Base-by-base conservation (phyloP, 2,797 vertebrate genomes). In the Macropus fuliginosus region DNA sequence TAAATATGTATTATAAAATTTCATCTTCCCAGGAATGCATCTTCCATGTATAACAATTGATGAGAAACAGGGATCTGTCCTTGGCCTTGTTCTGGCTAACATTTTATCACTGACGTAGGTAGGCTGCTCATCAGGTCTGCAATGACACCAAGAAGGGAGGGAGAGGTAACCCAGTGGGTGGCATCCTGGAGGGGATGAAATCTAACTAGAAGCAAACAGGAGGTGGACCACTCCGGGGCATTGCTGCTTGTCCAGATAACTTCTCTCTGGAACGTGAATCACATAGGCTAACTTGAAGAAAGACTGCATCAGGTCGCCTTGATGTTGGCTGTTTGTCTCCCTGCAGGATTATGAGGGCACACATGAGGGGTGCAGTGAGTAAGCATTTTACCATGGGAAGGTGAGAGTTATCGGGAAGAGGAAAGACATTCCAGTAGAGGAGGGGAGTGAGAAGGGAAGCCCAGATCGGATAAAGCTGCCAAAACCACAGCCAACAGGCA, bases 261-360 rank as follows among this genome's bases (percentile, higher is more conserved):
- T 29, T 6, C 54, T 31, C 95, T 62, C 4, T 6, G 92, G 92
- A 55, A 10, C 28, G 8, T 21, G 13, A 12, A 34, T 89, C 31
- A 34, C 62, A 31, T 0, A 12, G 28, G 0, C 14, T 0, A 56
- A 56, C 28, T 29, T 66, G 31, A n/a, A 9, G 34, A 66, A n/a
- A 74, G 66, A 40, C 59, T 62, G 12, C 59, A 66, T 34, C 34
- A 0, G 21, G 21, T 27, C 1, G 40, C 74, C n/a, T 8, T 46
- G 24, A 40, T 11, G 6, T 9, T 24, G 21, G 74, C 16, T 34
- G 8, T 66, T 66, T 18, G 34, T 81, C 21, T 24, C 74, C 21
- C n/a, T 24, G 74, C 1, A 1, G 40, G 40, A 46, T 46, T 3
- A 28, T 27, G 74, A 2, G 74, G 40, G 21, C 0, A 0, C 24